Base-by-base conservation (phyloP, 2,888 invertebrate species). In the Mactromeris polynyma region DNA sequence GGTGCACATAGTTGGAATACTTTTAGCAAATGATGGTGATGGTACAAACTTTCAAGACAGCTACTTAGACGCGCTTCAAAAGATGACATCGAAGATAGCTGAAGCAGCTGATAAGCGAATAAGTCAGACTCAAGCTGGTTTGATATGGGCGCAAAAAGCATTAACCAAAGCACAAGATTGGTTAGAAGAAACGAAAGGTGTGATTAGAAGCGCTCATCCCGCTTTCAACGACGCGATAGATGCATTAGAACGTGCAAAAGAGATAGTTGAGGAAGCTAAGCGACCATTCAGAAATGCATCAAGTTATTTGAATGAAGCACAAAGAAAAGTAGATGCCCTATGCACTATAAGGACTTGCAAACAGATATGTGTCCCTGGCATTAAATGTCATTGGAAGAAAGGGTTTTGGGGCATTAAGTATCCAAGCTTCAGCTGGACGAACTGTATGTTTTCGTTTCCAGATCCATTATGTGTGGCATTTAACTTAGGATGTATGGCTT, bases 371-470 rank as follows among this genome's bases (percentile, higher is more conserved):
- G 54, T 93, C 51, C 91, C 91, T 31, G 93, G 93, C 0, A 19
- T 92, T 17, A 88, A 83, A 86, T 88, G 90, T 31, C 92, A 92
- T 77, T 40, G 58, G 54, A 85, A 54, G 38, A 82, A 79, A 38
- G 81, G 88, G 78, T 81, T 73, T 31, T 73, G 85, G 19, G 51
- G 69, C 17, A 82, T 90, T 42, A 83, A 85, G 21, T 92, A 91
- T 81, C 90, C 91, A 19, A 92, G 93, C 46, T 90, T 88, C 21
- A 31, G 36, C 21, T 89, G 79, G 26, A 91, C 92, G 0, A 90
- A 86, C 17, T 93, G 93, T 38, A 92, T 93, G 93, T 79, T 92
- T 54, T 54, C 51, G 21, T 40, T 93, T 79, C 90, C 90, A n/a
- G 81, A 93, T 86, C 87, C 89, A 2, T 64, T 91, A n/a, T 93